A percentile compares a stretch with the other conserved stretches of the same genome.
Evolutionary conservation across 64 coral and sea anemone species (phyloP).

Genomic region (Stichodactyla mertensii): DNA sequence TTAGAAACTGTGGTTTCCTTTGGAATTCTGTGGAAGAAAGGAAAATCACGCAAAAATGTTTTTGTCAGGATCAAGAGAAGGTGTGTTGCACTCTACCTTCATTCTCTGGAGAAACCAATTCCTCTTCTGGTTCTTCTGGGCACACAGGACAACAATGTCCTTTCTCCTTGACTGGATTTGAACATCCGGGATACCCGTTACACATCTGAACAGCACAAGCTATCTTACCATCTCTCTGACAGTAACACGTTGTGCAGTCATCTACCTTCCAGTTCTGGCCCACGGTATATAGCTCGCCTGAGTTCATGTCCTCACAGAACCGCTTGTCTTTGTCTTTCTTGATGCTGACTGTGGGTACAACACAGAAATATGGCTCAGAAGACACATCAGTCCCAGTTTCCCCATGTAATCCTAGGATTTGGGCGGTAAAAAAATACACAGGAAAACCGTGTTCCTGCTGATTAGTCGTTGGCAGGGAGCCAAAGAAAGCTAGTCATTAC

Average conservation of each 20-base stretch:
- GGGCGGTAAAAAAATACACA: too few relatives aligned
- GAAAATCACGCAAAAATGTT: too few relatives aligned
- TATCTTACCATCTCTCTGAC: slow-evolving; percentile 65
- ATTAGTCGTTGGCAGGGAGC: too few relatives aligned
- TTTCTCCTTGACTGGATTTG: slow-evolving; percentile 60
- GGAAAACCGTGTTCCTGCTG: too few relatives aligned
- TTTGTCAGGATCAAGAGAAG: too few relatives aligned
- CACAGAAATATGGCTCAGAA: not conserved
- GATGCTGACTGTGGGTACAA: slow-evolving; percentile 53
- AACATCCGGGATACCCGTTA: slow-evolving; percentile 64
- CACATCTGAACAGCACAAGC: slow-evolving; percentile 83
- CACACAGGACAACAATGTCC: slow-evolving; percentile 84
- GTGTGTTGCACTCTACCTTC: not conserved
- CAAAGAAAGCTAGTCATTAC: too few relatives aligned
- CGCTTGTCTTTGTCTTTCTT: slow-evolving; percentile 63
- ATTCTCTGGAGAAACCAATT: not conserved
- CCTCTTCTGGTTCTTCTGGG: slow-evolving; percentile 47
- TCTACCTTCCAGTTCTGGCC: slow-evolving; percentile 86
- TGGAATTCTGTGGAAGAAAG: too few relatives aligned
- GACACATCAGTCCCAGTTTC: not conserved
- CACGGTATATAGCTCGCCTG: slow-evolving; percentile 68
- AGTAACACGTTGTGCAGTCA: slow-evolving; percentile 81
- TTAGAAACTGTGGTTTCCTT: too few relatives aligned
- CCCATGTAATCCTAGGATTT: too few relatives aligned
- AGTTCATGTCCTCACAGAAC: slow-evolving; percentile 64